Percentiles rank a stretch among this genome's conserved stretches.
Evolutionary conservation across 2,113 vertebrate genomes (phyloP).

Genomic region (Alligator mississippiensis): DNA sequence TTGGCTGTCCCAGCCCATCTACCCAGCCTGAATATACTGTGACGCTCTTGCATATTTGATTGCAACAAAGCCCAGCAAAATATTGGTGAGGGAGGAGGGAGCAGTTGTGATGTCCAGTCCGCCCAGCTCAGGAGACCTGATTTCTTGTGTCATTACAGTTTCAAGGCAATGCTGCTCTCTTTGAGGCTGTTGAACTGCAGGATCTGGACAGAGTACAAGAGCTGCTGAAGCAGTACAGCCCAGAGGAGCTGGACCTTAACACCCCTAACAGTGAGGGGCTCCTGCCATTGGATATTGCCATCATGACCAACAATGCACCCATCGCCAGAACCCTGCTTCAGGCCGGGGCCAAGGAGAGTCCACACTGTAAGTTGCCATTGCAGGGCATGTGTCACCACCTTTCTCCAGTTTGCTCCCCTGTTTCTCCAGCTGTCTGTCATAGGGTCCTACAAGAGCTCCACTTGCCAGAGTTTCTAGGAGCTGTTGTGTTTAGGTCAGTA

Average conservation of each 20-base stretch:
- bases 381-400: not conserved
- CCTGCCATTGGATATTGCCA: conserved; percentile 89
- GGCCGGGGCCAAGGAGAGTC: conserved; percentile 91
- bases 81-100: not conserved
- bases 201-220: conserved; percentile 88
- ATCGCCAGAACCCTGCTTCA: conserved; percentile 88
- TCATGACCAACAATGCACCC: conserved; percentile 94
- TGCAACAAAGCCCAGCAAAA: not conserved
- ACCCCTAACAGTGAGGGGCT: conserved; percentile 94
- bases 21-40: not conserved
- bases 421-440: not conserved
- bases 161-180: conserved; percentile 88
- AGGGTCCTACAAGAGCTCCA: not conserved
- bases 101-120: not conserved
- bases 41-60: not conserved
- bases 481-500: not conserved
- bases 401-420: accelerated
- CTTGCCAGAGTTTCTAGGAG: too few relatives aligned
- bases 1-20: not conserved
- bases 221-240: conserved; percentile 88
- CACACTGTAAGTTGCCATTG: conserved; percentile 86
- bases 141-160: conserved; percentile 74
- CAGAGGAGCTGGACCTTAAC: conserved; percentile 92
- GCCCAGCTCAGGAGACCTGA: accelerated
- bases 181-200: conserved; percentile 93